Percentiles rank a stretch among this genome's conserved stretches.
Evolutionary conservation across 2,888 invertebrate genomes (phyloP).

Genomic region (Brassicogethes aeneus): DNA sequence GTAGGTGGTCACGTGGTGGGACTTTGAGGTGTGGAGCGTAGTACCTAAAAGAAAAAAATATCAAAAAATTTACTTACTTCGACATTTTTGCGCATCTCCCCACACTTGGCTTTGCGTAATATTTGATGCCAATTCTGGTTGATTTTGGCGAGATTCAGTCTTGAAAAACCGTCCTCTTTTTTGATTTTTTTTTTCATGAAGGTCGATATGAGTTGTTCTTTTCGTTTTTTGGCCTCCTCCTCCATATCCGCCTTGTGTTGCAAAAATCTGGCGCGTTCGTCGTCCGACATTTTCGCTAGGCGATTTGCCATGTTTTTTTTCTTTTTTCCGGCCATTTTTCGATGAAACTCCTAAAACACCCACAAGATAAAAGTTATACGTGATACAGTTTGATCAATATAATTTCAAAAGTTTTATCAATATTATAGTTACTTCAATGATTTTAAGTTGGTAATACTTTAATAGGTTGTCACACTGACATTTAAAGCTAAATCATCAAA

Average conservation of each 20-base stretch:
- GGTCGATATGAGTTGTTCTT: slow-evolving; percentile 68
- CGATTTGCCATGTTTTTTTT: slow-evolving; percentile 69
- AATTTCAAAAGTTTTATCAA: no score
- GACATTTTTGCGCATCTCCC: slow-evolving; percentile 61
- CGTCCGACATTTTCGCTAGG: slow-evolving; percentile 76
- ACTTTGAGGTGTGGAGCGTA: no score
- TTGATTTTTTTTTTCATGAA: slow-evolving; percentile 83
- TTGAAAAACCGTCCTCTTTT: slow-evolving; percentile 69
- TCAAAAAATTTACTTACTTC: no score
- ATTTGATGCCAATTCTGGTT: slow-evolving; percentile 79
- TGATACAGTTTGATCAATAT: no score
- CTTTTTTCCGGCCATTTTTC: slow-evolving; percentile 41
- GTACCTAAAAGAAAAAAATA: no score
- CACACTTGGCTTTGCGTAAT: slow-evolving; percentile 65
- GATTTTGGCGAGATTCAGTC: slow-evolving; percentile 73
- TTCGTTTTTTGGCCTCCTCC: slow-evolving; percentile 69
- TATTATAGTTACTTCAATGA: no score
- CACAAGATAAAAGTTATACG: no score
- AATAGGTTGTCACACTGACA: no score
- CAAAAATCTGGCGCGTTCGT: slow-evolving; percentile 69
- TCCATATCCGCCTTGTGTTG: slow-evolving; percentile 76
- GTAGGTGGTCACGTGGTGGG: no score
- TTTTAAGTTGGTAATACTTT: no score
- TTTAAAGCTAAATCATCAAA: background rate
- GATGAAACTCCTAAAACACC: no score